Percentiles rank a stretch among this genome's conserved stretches.
phyloP scores from a whole-genome alignment of 2,888 invertebrate species.

The Lacanobia oleracea region DNA sequence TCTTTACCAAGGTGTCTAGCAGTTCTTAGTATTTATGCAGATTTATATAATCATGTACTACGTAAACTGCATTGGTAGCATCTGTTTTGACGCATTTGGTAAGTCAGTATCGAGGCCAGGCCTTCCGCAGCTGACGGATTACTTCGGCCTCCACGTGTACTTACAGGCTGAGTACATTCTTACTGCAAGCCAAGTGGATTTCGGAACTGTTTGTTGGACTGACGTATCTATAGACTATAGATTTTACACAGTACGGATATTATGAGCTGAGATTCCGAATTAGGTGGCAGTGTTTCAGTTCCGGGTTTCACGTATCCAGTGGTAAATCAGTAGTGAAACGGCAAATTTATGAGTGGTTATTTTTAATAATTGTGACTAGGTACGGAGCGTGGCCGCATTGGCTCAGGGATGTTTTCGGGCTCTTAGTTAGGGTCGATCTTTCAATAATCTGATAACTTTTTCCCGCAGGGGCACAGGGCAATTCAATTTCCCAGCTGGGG shows the following conservation, averaged over 20 bases:
- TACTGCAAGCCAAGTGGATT: slow-evolving; percentile 1
- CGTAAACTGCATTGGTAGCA: slow-evolving; percentile 3
- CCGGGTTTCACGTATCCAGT: not conserved
- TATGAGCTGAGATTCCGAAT: not conserved
- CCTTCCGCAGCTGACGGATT: slow-evolving; percentile 24
- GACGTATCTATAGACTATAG: not conserved
- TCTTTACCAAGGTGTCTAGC: not conserved
- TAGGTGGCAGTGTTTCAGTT: not conserved
- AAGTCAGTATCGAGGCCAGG: slow-evolving; percentile 45
- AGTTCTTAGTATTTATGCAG: not conserved
- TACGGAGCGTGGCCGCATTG: too few relatives aligned
- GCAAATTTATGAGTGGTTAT: too few relatives aligned
- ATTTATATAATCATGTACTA: not conserved
- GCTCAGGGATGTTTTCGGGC: too few relatives aligned
- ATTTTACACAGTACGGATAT: not conserved
- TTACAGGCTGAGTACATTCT: not conserved
- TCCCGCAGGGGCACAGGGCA: too few relatives aligned
- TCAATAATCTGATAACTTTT: too few relatives aligned
- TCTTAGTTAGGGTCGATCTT: too few relatives aligned
- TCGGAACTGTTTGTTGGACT: not conserved
- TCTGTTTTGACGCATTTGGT: slow-evolving; percentile 29
- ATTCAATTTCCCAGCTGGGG: too few relatives aligned
- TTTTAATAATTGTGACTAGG: too few relatives aligned
- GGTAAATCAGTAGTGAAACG: not conserved
- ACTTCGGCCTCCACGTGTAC: slow-evolving; percentile 9